Base-by-base conservation (phyloP, 2,888 invertebrate genomes). In the Caenorhabditis uteleia region DNA sequence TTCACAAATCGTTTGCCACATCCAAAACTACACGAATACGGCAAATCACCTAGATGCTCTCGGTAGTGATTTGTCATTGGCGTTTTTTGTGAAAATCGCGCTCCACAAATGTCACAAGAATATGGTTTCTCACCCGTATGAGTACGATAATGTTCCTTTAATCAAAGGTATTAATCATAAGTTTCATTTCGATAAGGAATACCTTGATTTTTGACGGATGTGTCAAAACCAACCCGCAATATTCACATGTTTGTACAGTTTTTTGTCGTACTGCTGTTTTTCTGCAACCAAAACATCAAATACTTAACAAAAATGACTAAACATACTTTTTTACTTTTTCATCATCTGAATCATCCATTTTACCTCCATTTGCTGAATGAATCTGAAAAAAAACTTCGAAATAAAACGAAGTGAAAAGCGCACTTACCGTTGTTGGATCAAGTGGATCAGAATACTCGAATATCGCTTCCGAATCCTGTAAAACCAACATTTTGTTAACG, bases 51-150 rank as follows among this genome's bases (percentile, higher is more conserved):
- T 20, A 68, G 44, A 49, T 78, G 78, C 31, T 50, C 53, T 5
- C 58, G 49, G 39, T 29, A 61, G 34, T 58, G 60, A 31, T 66
- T 56, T 1, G 67, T 47, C 65, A 68, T 58, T 1, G 78, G 77
- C 1, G 74, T 72, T 31, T 56, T 53, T 47, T 77, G 78, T 18
- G 68, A 60, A 62, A 77, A 78, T 12, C 57, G 20, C 39, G 46
- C 36, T 6, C 73, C 74, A 48, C 78, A 78, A n/a, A 71, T 42
- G 23, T 64, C 57, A 55, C 78, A 78, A 14, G 29, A 40, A 47
- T 68, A 77, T 3, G 78, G 78, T 18, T 66, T 66, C 51, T 78
- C 78, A 8, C 78, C 77, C 10, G 78, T 77, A 51, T 78, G 78
- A 18, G 75, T 78, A 40, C 77, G 45, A 73, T 77, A 73, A 48